phyloP scores from a whole-genome alignment of 1,140 invertebrate genomes.

The Rhyzopertha dominica region DNA sequence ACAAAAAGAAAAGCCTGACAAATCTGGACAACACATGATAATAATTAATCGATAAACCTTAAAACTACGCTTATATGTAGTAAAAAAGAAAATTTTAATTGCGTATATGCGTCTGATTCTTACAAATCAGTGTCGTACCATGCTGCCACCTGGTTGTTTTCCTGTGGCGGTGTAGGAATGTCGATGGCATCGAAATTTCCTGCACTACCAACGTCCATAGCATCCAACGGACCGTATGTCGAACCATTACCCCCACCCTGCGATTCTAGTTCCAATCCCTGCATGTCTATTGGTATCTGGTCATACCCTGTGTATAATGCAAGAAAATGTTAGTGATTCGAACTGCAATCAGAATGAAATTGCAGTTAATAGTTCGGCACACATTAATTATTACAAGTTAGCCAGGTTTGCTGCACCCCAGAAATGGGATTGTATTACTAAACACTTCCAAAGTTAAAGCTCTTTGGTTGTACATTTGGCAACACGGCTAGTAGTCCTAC shows the following conservation, averaged over 20 bases:
- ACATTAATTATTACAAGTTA: too few species aligned
- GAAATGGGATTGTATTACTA: too few species aligned
- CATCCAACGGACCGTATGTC: slow-evolving; percentile 73
- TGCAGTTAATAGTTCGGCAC: too few species aligned
- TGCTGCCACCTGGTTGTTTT: slow-evolving; percentile 84
- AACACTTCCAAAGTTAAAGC: too few species aligned
- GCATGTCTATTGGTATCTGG: slow-evolving; percentile 96
- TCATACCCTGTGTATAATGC: slow-evolving; percentile 76
- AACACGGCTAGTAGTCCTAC: too few species aligned
- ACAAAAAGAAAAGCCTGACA: too few species aligned
- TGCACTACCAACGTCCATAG: slow-evolving; percentile 76
- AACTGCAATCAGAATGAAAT: too few species aligned
- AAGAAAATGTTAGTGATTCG: too few species aligned
- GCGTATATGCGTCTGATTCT: too few species aligned
- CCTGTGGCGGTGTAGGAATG: slow-evolving; percentile 79
- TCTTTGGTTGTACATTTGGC: too few species aligned
- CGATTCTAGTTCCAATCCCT: slow-evolving; percentile 85
- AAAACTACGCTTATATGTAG: background rate
- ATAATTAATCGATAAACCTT: slow-evolving; percentile 1
- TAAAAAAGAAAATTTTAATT: background rate
- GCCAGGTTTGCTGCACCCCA: too few species aligned
- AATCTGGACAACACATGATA: too few species aligned
- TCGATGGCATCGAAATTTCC: slow-evolving; percentile 79
- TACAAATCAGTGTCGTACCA: slow-evolving; percentile 97
- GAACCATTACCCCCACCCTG: slow-evolving; percentile 53